A percentile compares a stretch with the other conserved stretches of the same genome.
phyloP scores from a whole-genome alignment of 2,797 vertebrate genomes.

The Lutjanus campechanus region DNA sequence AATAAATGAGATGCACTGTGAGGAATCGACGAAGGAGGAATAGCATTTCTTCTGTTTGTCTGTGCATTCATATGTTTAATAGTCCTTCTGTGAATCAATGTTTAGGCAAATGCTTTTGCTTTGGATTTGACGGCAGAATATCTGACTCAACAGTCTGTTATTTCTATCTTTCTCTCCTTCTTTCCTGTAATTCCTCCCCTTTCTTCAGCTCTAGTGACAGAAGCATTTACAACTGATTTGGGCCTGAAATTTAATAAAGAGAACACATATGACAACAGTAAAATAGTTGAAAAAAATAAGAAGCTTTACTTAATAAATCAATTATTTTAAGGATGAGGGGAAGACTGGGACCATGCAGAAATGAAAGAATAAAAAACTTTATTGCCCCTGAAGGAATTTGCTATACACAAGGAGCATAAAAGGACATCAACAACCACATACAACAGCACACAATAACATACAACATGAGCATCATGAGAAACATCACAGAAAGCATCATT shows the following conservation, averaged over 20 bases:
- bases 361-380: too few relatives aligned
- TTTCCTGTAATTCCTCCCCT: not conserved
- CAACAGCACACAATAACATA: too few relatives aligned
- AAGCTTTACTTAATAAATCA: not conserved
- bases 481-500: too few relatives aligned
- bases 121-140: not conserved
- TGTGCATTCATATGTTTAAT: slow-evolving; percentile 8
- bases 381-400: too few relatives aligned
- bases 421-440: too few relatives aligned
- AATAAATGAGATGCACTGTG: slow-evolving; percentile 50
- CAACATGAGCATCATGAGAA: too few relatives aligned
- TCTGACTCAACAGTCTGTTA: not conserved
- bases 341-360: not conserved
- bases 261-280: not conserved
- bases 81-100: not conserved
- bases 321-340: not conserved
- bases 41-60: slow-evolving; percentile 20
- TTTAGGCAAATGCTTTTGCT: not conserved
- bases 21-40: slow-evolving; percentile 13
- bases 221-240: not conserved
- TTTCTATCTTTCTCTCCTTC: not conserved
- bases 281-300: not conserved
- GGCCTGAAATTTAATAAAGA: not conserved
- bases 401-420: too few relatives aligned
- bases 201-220: not conserved